Evolutionary conservation across 2,797 vertebrate species (phyloP), one percentile per base, ranked within the genome.

Genomic region (Telmatherina bonti): DNA sequence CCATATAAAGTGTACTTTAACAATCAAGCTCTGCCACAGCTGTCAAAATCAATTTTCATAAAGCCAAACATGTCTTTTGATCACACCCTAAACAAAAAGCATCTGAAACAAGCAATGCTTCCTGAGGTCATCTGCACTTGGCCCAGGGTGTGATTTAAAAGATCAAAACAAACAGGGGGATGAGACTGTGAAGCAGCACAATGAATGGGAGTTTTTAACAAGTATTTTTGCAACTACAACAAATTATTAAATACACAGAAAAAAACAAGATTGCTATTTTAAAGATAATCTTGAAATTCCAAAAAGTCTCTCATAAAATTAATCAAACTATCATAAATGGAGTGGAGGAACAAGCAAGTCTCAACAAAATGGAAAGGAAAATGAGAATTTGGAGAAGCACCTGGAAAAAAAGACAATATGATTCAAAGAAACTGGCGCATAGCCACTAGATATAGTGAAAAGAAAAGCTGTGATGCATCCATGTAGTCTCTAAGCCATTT

Each of bases 81-180:
- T 78, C 78, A 72, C 33, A 51, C 24, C 29, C n/a, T 27, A 43
- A 72, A 49, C 63, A 82, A 61, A 67, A 64, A 67, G 31, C 35
- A 4, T 79, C 45, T 75, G 66, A 78, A 75, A 58, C 41, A 30
- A 67, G 49, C n/a, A 65, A 36, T 67, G 62, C 62, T 62, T 65
- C 22, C 58, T 70, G 55, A 51, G 62, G 69, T 79, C 72, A 26
- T 54, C 52, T 61, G 76, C 67, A 74, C 62, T 83, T 73, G 67
- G 85, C 71, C 82, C 76, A 65, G 74, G 79, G 83, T 47, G 70
- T 84, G 65, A 84, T 81, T 86, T 53, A 74, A 71, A 47, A 38
- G 43, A 82, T 85, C 59, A 88, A 86, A 86, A 81, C 8, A 20
- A 81, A 67, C 38, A 16, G 26, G 27, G 45, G 49, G 43, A 45